Conservation (phyloP, 1,140 invertebrate genomes). For the Hyles vespertilio region DNA sequence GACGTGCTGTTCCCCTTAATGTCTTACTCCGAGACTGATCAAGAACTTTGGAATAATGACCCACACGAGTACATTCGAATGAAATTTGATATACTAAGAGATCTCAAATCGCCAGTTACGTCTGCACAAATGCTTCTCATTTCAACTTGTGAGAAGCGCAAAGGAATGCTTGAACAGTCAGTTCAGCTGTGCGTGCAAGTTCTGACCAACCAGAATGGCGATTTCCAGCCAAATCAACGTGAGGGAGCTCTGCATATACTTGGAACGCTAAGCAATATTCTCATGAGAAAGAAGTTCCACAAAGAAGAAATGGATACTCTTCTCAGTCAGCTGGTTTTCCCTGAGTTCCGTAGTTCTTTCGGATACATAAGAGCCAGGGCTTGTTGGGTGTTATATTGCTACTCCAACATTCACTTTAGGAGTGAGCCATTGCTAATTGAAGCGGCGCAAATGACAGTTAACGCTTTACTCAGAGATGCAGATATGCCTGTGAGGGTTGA, state of each 20-base stretch:
- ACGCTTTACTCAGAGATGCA: background rate
- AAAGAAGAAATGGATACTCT: background rate
- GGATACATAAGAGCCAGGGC: background rate
- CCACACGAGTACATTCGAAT: background rate
- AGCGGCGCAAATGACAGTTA: background rate
- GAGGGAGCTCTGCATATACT: background rate
- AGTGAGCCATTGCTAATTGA: background rate
- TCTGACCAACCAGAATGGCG: background rate
- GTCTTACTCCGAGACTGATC: background rate
- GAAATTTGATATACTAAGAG: background rate
- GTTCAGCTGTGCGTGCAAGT: background rate
- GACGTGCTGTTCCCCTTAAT: background rate
- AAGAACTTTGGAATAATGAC: background rate
- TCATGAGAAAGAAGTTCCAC: background rate
- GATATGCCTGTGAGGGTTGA: background rate
- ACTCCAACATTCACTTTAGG: background rate
- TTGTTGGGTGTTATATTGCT: background rate
- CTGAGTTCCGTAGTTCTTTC: background rate
- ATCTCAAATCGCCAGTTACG: background rate
- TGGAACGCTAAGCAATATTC: background rate
- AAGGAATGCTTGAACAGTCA: background rate
- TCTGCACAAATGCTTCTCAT: background rate
- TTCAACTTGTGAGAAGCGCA: background rate
- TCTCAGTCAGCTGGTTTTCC: background rate
- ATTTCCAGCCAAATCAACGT: background rate